Base-by-base conservation (phyloP, 2,888 invertebrate genomes). In the Erebia palarica region DNA sequence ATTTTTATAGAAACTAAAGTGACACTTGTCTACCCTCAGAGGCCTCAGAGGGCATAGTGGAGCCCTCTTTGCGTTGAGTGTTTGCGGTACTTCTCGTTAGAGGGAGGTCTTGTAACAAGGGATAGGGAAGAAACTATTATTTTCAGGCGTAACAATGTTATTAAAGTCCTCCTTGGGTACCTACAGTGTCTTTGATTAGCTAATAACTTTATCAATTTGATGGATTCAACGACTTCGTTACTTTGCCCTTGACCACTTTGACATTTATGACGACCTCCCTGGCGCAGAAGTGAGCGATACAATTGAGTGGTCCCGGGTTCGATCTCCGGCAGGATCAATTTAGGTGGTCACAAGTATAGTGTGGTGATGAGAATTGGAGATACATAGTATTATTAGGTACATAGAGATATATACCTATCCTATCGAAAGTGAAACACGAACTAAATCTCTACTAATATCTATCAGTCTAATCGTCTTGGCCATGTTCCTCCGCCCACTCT, bases 1-100 rank as follows among this genome's bases (percentile, higher is more conserved):
- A n/a, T 67, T 21, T 42, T 61, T 72, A 69, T 65, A 67, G 66
- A 67, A 71, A 47, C 59, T n/a, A 65, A 71, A 75, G 74, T 73
- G 73, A 69, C 55, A 64, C 70, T 73, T 67, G 69, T 60, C 64
- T 61, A 53, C 68, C 64, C 67, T 67, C 49, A 44, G 49, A 67
- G 71, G 73, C 59, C 66, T 67, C 49, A 44, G 49, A 67, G 71
- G 73, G 64, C 65, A 27, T 61, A 58, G 27, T 59, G 21, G 68
- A 61, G 27, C 53, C 53, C 61, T 66, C 71, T 73, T 67, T 21
- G 53, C 55, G 36, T 53, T 60, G 65, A 75, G 75, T 73, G 73
- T 69, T 75, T 73, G 75, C 64, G 69, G 66, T 68, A 55, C 61
- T 69, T 65, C 69, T 73, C 47, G 61, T 55, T 59, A 64, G 67